phyloP scores from a whole-genome alignment of 2,113 vertebrate species.

The Machaerirhynchus nigripectus region DNA sequence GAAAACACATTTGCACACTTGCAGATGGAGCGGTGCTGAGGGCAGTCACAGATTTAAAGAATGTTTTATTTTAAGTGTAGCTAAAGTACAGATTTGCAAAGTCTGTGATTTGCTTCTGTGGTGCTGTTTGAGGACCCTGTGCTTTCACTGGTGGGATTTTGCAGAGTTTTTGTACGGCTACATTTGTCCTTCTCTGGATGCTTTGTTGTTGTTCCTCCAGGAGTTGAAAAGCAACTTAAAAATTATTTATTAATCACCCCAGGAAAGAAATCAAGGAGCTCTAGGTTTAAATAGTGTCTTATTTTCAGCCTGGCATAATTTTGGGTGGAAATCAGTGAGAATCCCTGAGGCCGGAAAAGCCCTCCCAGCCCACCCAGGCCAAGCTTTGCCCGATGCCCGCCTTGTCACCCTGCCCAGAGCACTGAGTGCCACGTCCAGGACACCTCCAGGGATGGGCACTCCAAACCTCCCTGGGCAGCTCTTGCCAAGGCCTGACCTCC shows the following conservation, averaged over 20 bases:
- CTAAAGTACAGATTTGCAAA: not conserved
- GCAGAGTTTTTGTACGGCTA: not conserved
- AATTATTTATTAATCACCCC: not conserved
- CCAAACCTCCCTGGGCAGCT: not conserved
- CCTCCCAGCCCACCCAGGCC: rapidly evolving
- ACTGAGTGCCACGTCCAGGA: not conserved
- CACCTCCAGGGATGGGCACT: not conserved
- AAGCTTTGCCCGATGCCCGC: not conserved
- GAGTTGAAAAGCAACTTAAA: not conserved
- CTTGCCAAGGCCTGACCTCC: not conserved
- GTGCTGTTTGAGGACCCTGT: not conserved
- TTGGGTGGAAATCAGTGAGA: not conserved
- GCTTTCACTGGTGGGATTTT: not conserved
- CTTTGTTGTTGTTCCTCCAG: not conserved
- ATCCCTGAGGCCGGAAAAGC: not conserved
- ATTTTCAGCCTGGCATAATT: not conserved
- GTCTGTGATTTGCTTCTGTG: not conserved
- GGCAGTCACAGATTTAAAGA: not conserved
- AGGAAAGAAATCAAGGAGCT: not conserved
- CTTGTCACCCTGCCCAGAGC: not conserved
- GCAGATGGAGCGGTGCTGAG: not conserved
- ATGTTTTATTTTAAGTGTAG: not conserved
- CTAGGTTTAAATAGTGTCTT: not conserved
- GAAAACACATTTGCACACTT: not conserved
- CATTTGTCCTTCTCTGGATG: not conserved